phyloP scores from a whole-genome alignment of 2,113 vertebrate species.

The Phasianus colchicus region DNA sequence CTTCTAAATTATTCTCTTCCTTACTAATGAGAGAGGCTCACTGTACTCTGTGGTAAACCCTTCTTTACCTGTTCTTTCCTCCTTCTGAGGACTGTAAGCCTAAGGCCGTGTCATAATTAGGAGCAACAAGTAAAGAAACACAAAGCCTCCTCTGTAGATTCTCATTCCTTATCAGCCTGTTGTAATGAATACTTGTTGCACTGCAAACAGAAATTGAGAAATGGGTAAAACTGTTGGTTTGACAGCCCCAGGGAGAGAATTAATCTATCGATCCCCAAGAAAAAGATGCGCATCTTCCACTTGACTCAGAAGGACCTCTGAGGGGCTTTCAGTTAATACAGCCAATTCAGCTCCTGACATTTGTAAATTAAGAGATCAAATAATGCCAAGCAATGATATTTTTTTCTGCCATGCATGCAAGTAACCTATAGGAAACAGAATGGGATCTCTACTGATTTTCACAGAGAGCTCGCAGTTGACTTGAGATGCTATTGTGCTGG shows the following conservation, averaged over 20 bases:
- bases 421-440: not conserved
- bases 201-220: not conserved
- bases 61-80: not conserved
- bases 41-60: not conserved
- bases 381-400: not conserved
- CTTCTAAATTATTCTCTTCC: constrained; percentile 1
- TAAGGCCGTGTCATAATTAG: not conserved
- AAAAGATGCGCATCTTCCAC: not conserved
- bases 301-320: not conserved
- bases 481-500: not conserved
- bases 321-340: not conserved
- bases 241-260: not conserved
- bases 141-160: not conserved
- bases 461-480: not conserved
- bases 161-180: not conserved
- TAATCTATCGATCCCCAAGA: not conserved
- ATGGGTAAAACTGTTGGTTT: not conserved
- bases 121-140: not conserved
- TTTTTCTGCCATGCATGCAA: not conserved
- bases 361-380: not conserved
- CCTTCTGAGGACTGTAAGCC: not conserved
- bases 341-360: not conserved
- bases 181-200: not conserved
- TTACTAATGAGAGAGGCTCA: not conserved
- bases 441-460: not conserved